A percentile compares a stretch with the other conserved stretches of the same genome.
phyloP scores from a whole-genome alignment of 2,113 vertebrate genomes.

The Mus spicilegus region DNA sequence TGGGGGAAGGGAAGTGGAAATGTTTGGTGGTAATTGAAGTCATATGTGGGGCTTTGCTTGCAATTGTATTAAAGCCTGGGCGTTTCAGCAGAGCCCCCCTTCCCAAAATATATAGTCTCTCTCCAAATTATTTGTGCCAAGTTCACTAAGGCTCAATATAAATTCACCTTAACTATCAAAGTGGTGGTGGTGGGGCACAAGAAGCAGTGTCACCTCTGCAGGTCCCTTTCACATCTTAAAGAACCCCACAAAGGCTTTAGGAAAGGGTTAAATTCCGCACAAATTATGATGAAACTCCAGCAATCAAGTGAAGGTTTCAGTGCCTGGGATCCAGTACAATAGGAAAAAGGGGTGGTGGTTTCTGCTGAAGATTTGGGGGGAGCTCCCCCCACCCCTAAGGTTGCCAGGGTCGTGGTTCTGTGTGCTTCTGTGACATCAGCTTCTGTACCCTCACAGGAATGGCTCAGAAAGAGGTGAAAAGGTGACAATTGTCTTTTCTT shows the following conservation, averaged over 20 bases:
- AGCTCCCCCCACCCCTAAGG: not conserved
- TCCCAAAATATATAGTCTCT: slow-evolving; percentile 42
- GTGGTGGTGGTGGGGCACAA: not conserved
- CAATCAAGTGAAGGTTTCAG: not conserved
- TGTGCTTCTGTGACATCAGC: not conserved
- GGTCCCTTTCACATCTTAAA: slow-evolving; percentile 29
- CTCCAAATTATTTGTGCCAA: not conserved
- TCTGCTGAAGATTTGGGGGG: slow-evolving; percentile 16
- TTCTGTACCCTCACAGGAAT: not conserved
- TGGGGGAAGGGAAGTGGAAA: slow-evolving; percentile 75
- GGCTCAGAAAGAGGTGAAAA: not conserved
- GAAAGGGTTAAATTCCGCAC: slow-evolving; percentile 59
- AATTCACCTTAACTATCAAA: not conserved
- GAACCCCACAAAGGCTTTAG: not conserved
- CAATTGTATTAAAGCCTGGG: slow-evolving; percentile 55
- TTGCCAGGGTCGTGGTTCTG: not conserved
- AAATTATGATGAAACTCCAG: slow-evolving; percentile 26
- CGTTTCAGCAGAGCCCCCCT: slow-evolving; percentile 30
- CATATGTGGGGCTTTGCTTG: slow-evolving; percentile 74
- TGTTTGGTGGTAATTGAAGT: slow-evolving; percentile 81
- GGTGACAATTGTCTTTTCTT: not conserved
- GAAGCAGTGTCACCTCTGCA: not conserved
- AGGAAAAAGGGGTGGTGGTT: not conserved
- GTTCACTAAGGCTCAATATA: not conserved
- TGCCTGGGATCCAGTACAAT: not conserved